These are phyloP conservation scores for Nasonia oneida DNA, from an alignment of 2,888 invertebrate genomes.

Conservation along the genomic window DNA sequence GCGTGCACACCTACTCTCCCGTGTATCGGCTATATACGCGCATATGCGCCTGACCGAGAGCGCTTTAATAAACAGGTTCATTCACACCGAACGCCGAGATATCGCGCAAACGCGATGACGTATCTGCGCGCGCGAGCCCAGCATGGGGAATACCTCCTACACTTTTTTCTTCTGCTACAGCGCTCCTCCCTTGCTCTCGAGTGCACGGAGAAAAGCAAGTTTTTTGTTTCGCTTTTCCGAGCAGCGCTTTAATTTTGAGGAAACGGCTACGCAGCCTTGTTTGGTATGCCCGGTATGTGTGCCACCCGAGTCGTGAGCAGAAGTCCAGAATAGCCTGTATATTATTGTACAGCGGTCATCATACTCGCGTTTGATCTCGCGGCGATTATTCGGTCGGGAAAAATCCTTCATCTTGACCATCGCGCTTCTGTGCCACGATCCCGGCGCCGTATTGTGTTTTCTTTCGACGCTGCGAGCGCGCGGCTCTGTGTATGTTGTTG, in stretches of 20 bases:
- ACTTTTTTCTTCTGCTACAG: background rate
- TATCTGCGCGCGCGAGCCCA: background rate
- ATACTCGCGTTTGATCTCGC: background rate
- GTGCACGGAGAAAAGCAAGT: too few species aligned
- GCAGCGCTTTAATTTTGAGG: background rate
- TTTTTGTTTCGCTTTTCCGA: background rate
- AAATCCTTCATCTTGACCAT: constrained; percentile 46
- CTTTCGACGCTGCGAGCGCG: background rate
- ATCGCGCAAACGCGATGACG: constrained; percentile 19
- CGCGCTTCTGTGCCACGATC: background rate
- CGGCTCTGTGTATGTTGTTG: background rate
- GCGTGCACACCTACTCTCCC: background rate
- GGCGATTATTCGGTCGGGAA: constrained; percentile 26
- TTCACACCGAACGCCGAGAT: constrained; percentile 25
- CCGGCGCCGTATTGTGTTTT: constrained; percentile 23
- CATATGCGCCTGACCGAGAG: background rate
- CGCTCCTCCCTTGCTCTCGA: background rate
- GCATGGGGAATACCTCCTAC: background rate
- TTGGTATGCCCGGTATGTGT: constrained; percentile 8
- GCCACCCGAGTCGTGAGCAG: background rate
- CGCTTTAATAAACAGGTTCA: constrained; percentile 44
- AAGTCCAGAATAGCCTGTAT: background rate
- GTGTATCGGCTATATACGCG: background rate
- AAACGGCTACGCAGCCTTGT: background rate
- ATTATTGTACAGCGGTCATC: background rate